Evolutionary conservation across 2,113 vertebrate genomes (phyloP).

Genomic region (Strix aluco): DNA sequence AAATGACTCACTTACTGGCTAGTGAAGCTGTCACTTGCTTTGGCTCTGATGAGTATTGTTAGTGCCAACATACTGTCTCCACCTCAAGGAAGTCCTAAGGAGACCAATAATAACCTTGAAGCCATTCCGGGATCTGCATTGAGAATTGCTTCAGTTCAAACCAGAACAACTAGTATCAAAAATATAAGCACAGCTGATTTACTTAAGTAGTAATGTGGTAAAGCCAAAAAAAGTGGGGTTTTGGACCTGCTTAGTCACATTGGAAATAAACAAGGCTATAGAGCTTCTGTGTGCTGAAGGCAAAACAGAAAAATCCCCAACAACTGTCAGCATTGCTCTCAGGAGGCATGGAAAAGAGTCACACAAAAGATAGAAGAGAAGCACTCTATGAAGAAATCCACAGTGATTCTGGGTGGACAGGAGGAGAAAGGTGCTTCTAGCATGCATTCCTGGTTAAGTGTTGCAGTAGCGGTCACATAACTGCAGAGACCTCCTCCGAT

Average conservation of each 20-base stretch:
- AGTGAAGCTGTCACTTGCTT: background rate
- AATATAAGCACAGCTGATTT: background rate
- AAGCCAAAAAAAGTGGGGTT: background rate
- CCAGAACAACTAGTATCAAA: background rate
- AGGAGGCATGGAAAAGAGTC: background rate
- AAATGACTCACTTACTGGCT: background rate
- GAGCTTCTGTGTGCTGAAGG: background rate
- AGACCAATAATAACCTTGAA: background rate
- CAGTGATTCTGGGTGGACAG: background rate
- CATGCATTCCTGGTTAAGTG: background rate
- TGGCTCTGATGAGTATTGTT: background rate
- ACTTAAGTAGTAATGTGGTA: background rate
- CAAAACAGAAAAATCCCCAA: background rate
- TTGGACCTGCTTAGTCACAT: background rate
- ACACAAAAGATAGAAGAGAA: background rate
- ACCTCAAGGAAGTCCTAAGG: constrained; percentile 6
- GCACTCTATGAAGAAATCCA: background rate
- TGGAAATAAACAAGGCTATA: background rate
- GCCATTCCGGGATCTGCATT: background rate
- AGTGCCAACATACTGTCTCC: background rate
- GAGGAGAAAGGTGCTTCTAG: background rate
- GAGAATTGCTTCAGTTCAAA: background rate
- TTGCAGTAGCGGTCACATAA: background rate
- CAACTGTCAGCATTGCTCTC: background rate
- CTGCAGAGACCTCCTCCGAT: background rate